Evolutionary conservation across 2,797 vertebrate genomes (phyloP), one percentile per base, ranked within the genome.

Genomic region (Steatocranus sp.): DNA sequence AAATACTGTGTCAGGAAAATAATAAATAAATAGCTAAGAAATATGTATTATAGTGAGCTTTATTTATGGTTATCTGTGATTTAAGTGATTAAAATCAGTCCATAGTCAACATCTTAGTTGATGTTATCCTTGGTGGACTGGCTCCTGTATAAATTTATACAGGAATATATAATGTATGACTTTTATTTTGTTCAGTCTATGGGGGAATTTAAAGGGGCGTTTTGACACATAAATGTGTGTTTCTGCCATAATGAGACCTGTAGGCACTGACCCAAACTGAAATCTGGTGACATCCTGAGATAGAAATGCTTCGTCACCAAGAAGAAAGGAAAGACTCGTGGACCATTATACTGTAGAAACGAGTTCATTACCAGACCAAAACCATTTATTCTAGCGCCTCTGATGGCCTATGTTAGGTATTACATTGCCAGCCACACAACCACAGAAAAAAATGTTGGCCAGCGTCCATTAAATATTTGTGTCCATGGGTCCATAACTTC

Each of bases 281-380:
- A 18, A 25, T 70, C 41, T 70, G 23, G 15, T 27, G 66, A 70
- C 88, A 9, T 83, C 76, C 6, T 23, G 85, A 90, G 88, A 75
- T 58, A 2, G 0, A 36, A 23, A 2, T 5, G 36, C 51, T 54
- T 9, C 6, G 3, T 4, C 81, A 3, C 10, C 15, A 73, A 25
- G 6, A 75, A 74, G 30, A 49, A 20, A n/a, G 1, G 30, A 14
- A 53, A 17, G 18, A 20, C 48, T 3, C 10, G 3, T 20, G 14
- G 17, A 53, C 14, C 14, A 23, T 14, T 63, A 14, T 20, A 8
- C 4, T n/a, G 32, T 2, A 1, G 54, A 58, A 58, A 58, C 17
- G 2, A 58, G 17, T 34, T 38, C 20, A 5, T 41, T 43, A 68
- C 4, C 8, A 11, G 38, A 17, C 4, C 66, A 27, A 46, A 46